Base-by-base conservation (phyloP, 2,888 invertebrate genomes). In the Andrena bucephala region DNA sequence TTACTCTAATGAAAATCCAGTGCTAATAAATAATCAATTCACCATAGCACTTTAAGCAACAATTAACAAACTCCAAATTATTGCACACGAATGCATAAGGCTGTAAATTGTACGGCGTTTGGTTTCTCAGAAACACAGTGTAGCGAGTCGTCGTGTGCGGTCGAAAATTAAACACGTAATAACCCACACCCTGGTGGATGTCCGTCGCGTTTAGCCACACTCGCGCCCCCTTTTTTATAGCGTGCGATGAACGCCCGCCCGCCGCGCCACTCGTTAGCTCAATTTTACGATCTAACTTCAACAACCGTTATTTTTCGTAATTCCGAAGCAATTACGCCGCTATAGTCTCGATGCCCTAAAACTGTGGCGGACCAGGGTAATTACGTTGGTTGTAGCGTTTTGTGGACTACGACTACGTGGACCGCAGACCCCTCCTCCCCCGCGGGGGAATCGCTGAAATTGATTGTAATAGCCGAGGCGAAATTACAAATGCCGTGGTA, bases 201-300 rank as follows among this genome's bases (percentile, higher is more conserved):
- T 85, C 83, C 84, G 84, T 79, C 84, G 77, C 85, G 83, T 89
- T 91, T 90, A 88, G 81, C 86, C 84, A 80, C 87, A 88, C 87
- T 86, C 89, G 86, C 75, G 84, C 68, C 82, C 84, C 24, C 72
- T 72, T 79, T 88, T 90, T 91, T 91, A 91, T 90, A 89, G 89
- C 85, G 79, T 81, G 85, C 83, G 86, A 88, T 86, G 84, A 85
- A 88, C 84, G 72, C 83, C 73, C 79, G 69, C 76, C 80, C 77
- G 75, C 84, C 77, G 85, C 85, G 82, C 83, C 87, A 86, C 92
- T 93, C 91, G 92, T 93, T 92, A 92, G 92, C 87, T 87, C 87
- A 89, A 91, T 93, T 92, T 92, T 93, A 93, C 89, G 92, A 92
- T 89, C 89, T 88, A 89, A 90, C 76, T 54, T 65, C 65, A 75